Conservation (phyloP, 1,140 invertebrate genomes). For the Zaprionus kolodkinae region DNA sequence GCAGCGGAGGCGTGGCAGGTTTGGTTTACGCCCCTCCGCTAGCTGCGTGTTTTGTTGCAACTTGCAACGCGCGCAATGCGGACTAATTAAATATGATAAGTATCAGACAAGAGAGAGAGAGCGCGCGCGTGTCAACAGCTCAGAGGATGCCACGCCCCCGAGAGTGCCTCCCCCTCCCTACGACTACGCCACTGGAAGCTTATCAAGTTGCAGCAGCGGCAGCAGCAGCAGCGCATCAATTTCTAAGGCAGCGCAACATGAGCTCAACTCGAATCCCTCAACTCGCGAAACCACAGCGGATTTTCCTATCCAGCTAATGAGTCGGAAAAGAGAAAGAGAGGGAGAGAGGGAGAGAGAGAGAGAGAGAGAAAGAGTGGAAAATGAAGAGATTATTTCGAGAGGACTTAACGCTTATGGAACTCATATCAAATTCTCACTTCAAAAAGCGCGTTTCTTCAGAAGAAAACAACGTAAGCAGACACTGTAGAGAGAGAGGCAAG, state of each 20-base stretch:
- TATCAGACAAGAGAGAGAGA: conserved; percentile 61
- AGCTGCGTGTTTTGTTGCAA: conserved; percentile 34
- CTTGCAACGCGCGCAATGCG: conserved; percentile 26
- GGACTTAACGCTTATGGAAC: background rate
- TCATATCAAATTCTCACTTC: conserved; percentile 6
- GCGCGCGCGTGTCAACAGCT: conserved; percentile 65
- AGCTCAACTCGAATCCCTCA: background rate
- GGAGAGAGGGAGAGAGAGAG: background rate
- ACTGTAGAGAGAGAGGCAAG: background rate
- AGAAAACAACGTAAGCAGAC: background rate
- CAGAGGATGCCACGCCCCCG: conserved; percentile 9
- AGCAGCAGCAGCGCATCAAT: background rate
- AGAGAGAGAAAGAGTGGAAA: background rate
- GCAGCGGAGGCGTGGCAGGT: background rate
- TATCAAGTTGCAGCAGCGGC: conserved; percentile 24
- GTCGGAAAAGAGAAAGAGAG: background rate
- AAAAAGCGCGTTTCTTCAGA: background rate
- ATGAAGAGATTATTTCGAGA: conserved; percentile 1
- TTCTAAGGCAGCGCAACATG: conserved; percentile 11
- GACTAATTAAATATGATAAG: conserved; percentile 81
- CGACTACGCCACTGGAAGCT: conserved; percentile 12
- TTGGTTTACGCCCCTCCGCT: background rate
- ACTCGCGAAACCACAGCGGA: background rate
- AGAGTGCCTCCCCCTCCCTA: background rate
- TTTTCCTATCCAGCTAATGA: conserved; percentile 17